phyloP scores from a whole-genome alignment of 2,797 vertebrate species.

The Yasuhikotakia modesta region DNA sequence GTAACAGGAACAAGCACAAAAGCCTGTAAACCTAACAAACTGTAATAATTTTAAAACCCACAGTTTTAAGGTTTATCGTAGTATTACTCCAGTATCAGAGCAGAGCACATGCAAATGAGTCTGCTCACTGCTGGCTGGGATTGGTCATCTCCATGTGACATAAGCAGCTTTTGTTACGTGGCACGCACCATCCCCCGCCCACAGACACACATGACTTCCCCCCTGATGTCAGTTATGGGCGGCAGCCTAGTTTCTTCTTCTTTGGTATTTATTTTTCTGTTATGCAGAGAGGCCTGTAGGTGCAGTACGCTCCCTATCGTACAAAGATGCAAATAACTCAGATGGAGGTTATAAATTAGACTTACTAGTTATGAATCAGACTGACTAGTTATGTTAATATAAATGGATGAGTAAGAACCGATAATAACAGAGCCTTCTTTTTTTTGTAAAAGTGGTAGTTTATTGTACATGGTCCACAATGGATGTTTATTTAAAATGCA shows the following conservation, averaged over 20 bases:
- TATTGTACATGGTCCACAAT: no score
- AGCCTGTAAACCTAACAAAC: not conserved
- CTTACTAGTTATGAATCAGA: no score
- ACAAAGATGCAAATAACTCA: not conserved
- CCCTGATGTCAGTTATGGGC: no score
- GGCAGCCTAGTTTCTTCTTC: conserved; percentile 23
- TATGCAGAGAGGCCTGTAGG: not conserved
- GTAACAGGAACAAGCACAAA: not conserved
- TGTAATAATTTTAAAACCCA: no score
- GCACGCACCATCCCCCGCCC: not conserved
- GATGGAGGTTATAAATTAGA: no score
- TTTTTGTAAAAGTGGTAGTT: no score
- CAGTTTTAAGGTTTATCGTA: not conserved
- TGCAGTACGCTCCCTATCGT: conserved; percentile 11
- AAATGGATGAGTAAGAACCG: no score
- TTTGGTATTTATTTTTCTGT: not conserved
- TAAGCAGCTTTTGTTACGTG: not conserved
- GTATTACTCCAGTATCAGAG: not conserved
- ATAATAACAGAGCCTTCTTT: no score
- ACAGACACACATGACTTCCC: not conserved
- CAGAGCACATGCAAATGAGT: not conserved
- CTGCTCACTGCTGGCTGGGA: not conserved
- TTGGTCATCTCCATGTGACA: not conserved
- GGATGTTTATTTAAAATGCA: no score
- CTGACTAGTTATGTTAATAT: no score